Evolutionary conservation across 2,797 vertebrate genomes (phyloP).

Genomic region (Anguilla marmorata): DNA sequence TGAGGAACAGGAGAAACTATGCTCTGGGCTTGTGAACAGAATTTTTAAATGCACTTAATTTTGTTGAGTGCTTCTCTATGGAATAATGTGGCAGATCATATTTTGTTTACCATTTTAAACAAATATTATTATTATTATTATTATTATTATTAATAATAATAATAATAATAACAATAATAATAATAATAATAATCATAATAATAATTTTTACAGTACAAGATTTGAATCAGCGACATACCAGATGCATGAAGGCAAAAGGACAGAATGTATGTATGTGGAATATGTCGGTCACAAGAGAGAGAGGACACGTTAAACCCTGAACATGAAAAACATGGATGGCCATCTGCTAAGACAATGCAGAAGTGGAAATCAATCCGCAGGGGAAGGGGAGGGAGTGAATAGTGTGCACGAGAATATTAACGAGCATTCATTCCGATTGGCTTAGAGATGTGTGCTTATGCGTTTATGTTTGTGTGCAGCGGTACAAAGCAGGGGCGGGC

Average conservation of each 20-base stretch:
- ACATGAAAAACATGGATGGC: not conserved
- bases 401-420: not conserved
- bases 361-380: slow-evolving; percentile 1
- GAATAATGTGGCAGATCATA: not conserved
- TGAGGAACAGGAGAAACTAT: not conserved
- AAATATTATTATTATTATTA: no score
- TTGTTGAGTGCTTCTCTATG: not conserved
- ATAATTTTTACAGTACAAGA: not conserved
- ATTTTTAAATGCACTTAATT: not conserved
- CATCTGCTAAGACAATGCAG: not conserved
- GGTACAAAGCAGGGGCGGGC: not conserved
- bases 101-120: not conserved
- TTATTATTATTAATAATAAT: no score
- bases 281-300: not conserved
- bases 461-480: not conserved
- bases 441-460: not conserved
- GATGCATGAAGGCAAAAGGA: not conserved
- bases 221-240: not conserved
- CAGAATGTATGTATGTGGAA: not conserved
- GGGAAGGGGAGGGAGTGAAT: not conserved
- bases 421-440: not conserved
- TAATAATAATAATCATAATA: no score
- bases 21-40: not conserved
- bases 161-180: no score
- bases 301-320: not conserved